These are phyloP conservation scores for Erannis defoliaria DNA, from an alignment of 2,888 invertebrate species.

Conservation along the genomic window DNA sequence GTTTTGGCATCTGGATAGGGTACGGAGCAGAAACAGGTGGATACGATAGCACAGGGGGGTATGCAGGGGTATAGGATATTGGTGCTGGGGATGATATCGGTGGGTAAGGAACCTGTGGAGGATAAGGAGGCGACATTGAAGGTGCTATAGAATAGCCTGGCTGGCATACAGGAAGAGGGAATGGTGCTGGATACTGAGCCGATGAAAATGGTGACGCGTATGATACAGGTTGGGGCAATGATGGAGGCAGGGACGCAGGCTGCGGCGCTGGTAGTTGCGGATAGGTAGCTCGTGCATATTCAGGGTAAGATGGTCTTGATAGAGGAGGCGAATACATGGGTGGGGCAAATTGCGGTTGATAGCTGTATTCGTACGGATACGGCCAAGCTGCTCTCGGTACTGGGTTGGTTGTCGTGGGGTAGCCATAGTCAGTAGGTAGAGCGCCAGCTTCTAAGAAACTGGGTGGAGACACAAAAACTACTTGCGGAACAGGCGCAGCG, in stretches of 20 bases:
- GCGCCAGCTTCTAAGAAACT: slow-evolving; percentile 44
- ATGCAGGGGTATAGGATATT: slow-evolving; percentile 27
- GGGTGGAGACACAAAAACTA: slow-evolving; percentile 49
- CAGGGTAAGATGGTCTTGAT: slow-evolving; percentile 40
- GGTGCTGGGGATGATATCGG: slow-evolving; percentile 19
- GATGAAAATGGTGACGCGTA: slow-evolving; percentile 27
- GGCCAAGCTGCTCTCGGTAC: slow-evolving; percentile 46
- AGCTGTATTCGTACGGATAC: slow-evolving; percentile 47
- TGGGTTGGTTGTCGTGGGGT: slow-evolving; percentile 44
- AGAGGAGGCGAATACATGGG: slow-evolving; percentile 44
- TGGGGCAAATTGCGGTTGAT: slow-evolving; percentile 40
- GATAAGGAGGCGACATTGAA: slow-evolving; percentile 11
- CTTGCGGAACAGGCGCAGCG: slow-evolving; percentile 49
- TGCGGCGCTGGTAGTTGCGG: slow-evolving; percentile 37
- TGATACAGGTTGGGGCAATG: slow-evolving; percentile 33
- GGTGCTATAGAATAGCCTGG: slow-evolving; percentile 17
- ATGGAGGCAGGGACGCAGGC: slow-evolving; percentile 25
- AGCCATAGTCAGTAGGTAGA: slow-evolving; percentile 49
- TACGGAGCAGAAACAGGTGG: slow-evolving; percentile 37
- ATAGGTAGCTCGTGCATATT: slow-evolving; percentile 39
- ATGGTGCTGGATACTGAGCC: slow-evolving; percentile 14
- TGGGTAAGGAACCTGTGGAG: slow-evolving; percentile 24
- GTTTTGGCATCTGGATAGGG: slow-evolving; percentile 26
- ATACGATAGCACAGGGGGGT: slow-evolving; percentile 37
- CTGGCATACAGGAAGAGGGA: slow-evolving; percentile 10